Conservation (phyloP, 2,113 vertebrate species). For the Aramus guarauna region DNA sequence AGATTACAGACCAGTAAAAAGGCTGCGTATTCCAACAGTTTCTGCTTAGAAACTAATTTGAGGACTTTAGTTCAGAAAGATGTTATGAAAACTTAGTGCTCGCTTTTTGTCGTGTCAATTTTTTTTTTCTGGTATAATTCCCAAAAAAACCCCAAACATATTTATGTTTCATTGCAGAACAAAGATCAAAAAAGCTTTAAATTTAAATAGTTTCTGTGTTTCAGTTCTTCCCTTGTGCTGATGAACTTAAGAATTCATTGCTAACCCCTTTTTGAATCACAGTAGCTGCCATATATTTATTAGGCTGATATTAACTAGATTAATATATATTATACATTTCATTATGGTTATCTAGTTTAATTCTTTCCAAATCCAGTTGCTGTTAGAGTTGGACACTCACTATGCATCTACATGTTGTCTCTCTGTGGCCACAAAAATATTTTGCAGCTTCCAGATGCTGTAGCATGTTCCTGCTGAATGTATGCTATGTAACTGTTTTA, state of each 20-base stretch:
- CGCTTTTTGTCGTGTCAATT: neutral
- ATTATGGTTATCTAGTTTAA: neutral
- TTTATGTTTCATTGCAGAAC: neutral
- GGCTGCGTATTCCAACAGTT: neutral
- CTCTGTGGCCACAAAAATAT: neutral
- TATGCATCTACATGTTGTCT: neutral
- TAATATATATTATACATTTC: neutral
- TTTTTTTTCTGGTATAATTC: neutral
- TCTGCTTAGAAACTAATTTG: neutral
- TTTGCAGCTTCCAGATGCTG: neutral
- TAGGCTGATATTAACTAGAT: neutral
- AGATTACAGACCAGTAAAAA: neutral
- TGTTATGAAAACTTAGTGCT: neutral
- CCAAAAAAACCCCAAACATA: neutral
- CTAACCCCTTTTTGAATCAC: neutral
- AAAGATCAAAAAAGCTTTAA: neutral
- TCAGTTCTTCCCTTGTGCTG: neutral
- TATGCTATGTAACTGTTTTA: neutral
- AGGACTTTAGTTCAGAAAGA: neutral
- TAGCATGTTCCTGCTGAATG: neutral
- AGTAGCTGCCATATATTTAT: neutral
- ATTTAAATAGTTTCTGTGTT: neutral
- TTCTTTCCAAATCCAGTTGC: neutral
- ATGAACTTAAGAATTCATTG: neutral
- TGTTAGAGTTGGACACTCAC: neutral